Conservation (phyloP, 2,113 vertebrate genomes). For the Panurus biarmicus region DNA sequence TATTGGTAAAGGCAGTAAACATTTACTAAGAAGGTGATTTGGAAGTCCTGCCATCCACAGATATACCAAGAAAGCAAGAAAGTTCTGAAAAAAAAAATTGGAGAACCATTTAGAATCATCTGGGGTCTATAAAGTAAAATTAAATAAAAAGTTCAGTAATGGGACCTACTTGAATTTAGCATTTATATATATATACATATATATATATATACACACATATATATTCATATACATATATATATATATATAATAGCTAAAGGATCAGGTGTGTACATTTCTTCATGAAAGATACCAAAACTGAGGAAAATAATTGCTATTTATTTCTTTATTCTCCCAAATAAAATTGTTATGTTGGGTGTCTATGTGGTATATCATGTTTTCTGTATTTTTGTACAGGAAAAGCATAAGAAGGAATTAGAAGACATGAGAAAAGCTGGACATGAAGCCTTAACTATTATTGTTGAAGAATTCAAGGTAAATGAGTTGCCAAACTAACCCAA, state of each 20-base stretch:
- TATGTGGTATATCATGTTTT: not conserved
- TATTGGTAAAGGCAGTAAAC: not conserved
- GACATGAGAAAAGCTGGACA: constrained; percentile 79
- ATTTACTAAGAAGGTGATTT: not conserved
- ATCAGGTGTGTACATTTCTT: not conserved
- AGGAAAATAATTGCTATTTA: not conserved
- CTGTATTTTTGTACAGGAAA: constrained; percentile 63
- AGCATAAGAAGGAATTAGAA: constrained; percentile 75
- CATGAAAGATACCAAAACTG: not conserved
- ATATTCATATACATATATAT: not conserved
- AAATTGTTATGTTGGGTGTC: rapidly evolving
- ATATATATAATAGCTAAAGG: not conserved
- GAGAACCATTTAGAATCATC: not conserved
- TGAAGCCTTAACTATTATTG: constrained; percentile 76
- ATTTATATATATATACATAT: not conserved
- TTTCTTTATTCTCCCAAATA: not conserved
- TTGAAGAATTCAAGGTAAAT: constrained; percentile 81
- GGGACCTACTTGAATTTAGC: not conserved
- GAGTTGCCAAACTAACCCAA: not conserved
- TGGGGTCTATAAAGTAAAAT: not conserved
- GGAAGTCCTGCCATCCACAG: not conserved
- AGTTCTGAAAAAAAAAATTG: no score
- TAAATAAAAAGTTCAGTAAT: not conserved
- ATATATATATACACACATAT: not conserved
- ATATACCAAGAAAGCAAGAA: not conserved